Conservation (phyloP, 2,797 vertebrate genomes). For the Harpagifer antarcticus region DNA sequence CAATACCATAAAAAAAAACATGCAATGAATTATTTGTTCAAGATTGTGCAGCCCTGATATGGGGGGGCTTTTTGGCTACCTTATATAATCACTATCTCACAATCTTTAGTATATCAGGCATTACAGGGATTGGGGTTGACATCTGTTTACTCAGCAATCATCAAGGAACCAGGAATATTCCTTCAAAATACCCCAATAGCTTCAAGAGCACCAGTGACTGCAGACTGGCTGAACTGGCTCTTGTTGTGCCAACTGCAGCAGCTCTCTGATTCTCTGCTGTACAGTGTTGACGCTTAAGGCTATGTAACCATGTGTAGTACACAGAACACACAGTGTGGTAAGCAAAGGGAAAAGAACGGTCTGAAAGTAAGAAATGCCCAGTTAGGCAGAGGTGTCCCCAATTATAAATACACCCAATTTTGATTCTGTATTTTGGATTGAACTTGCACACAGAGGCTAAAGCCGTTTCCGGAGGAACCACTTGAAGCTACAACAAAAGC, state of each 20-base stretch:
- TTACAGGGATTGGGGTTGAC: neutral
- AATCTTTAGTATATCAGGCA: neutral
- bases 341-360: constrained; percentile 41
- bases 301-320: constrained; percentile 28
- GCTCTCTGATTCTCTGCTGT: constrained; percentile 15
- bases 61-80: neutral
- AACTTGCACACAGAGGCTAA: constrained; percentile 36
- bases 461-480: constrained; percentile 66
- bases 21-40: too few species aligned
- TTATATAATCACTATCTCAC: neutral
- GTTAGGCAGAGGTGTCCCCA: constrained; percentile 10
- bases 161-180: neutral
- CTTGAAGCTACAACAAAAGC: constrained; percentile 50
- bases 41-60: too few species aligned
- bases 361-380: constrained; percentile 23
- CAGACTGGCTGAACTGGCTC: constrained; percentile 13
- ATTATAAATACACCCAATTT: constrained; percentile 43
- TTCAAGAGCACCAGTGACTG: constrained; percentile 6
- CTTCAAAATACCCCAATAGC: neutral
- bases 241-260: constrained; percentile 18
- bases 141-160: neutral
- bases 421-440: constrained; percentile 27
- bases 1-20: too few species aligned
- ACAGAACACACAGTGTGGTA: constrained; percentile 30
- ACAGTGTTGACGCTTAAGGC: constrained; percentile 50